These are phyloP conservation scores for Dasyurus viverrinus DNA, from an alignment of 2,113 vertebrate species.

Conservation along the genomic window DNA sequence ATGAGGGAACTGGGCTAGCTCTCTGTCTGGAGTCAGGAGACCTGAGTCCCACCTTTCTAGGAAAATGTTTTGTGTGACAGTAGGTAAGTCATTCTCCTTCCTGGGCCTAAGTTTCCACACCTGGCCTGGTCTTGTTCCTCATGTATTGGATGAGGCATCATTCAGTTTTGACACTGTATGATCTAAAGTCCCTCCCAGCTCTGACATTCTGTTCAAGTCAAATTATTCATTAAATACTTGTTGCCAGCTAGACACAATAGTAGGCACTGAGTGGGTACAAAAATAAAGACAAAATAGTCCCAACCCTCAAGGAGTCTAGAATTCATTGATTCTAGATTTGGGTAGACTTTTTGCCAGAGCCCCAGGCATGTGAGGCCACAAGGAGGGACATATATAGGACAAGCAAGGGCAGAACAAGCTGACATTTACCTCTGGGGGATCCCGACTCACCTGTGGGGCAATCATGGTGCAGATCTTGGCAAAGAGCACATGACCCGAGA, in stretches of 20 bases:
- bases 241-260: not conserved
- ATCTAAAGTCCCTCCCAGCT: not conserved
- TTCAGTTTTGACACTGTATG: not conserved
- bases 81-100: not conserved
- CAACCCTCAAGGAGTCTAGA: not conserved
- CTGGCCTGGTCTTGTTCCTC: too few species aligned
- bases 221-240: not conserved
- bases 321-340: not conserved
- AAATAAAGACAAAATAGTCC: not conserved
- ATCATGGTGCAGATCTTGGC: slow-evolving; percentile 95
- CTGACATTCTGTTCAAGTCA: not conserved
- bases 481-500: slow-evolving; percentile 95
- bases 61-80: not conserved
- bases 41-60: not conserved
- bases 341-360: not conserved
- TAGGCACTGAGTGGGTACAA: not conserved
- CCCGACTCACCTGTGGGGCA: slow-evolving; percentile 89
- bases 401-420: not conserved
- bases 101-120: not conserved
- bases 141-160: too few species aligned
- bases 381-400: not conserved
- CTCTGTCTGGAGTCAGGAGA: not conserved
- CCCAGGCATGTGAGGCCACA: not conserved
- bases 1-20: not conserved
- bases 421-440: not conserved